A percentile compares a stretch with the other conserved stretches of the same genome.
phyloP scores from a whole-genome alignment of 2,797 vertebrate genomes.

The Pseudochirops corinnae region DNA sequence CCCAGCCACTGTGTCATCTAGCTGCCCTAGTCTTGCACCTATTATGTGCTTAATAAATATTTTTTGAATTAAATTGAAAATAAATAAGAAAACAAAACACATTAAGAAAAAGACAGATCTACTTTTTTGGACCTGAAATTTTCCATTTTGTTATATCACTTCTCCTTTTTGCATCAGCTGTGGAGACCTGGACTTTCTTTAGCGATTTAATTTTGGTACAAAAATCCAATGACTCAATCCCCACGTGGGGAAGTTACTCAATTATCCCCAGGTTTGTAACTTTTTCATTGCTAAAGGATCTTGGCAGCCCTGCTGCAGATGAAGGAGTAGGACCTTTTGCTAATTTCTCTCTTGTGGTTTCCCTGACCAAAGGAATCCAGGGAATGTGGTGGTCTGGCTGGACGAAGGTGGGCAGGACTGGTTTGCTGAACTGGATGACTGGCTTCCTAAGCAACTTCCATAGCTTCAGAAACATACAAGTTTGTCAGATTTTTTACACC shows the following conservation, averaged over 20 bases:
- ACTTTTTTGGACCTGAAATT: slow-evolving; percentile 1
- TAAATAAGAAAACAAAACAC: slow-evolving; percentile 22
- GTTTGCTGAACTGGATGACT: neutral
- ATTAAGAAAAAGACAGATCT: neutral
- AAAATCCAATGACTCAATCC: slow-evolving; percentile 19
- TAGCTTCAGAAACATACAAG: slow-evolving; percentile 53
- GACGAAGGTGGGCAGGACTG: neutral
- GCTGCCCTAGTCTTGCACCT: neutral
- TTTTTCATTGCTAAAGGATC: neutral
- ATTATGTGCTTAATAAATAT: neutral
- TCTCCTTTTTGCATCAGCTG: slow-evolving; percentile 31
- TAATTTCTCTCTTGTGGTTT: neutral
- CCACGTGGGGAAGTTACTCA: neutral
- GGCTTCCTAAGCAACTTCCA: slow-evolving; percentile 22
- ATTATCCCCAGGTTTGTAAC: neutral
- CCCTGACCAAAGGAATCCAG: slow-evolving; percentile 37
- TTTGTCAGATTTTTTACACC: slow-evolving; percentile 53
- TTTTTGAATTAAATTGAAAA: neutral
- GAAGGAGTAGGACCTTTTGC: neutral
- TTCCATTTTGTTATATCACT: slow-evolving; percentile 9
- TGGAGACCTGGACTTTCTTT: slow-evolving; percentile 25
- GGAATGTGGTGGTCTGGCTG: neutral
- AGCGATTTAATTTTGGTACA: slow-evolving; percentile 44
- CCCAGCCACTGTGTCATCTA: neutral
- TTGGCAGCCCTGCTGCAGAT: neutral